Evolutionary conservation across 2,113 vertebrate genomes (phyloP), one percentile per base, ranked within the genome.

Genomic region (Chaetorhynchus papuensis): DNA sequence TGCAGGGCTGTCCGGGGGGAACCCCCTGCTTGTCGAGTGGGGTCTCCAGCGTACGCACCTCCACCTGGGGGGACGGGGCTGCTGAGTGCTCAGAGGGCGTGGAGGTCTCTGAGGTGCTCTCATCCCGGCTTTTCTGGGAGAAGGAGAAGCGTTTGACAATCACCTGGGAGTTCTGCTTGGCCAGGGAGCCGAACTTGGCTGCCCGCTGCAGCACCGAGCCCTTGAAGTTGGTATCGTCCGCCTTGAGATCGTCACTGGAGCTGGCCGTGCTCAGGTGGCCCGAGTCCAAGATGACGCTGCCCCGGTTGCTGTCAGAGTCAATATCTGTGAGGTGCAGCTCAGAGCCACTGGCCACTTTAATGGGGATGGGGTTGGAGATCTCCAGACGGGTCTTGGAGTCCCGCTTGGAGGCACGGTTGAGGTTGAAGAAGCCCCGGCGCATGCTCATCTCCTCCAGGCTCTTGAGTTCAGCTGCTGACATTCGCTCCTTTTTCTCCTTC

Each of bases 381-480:
- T 99, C 99, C 97, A 99, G 85, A 83, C 98, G 99, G 11, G 95
- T 94, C 97, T 97, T 99, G 5, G 98, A 97, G 28, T 99, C 99
- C 47, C 98, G 97, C 91, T 99, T 99, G 71, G 99, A 98, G 69
- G 98, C 98, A 26, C 99, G 98, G 94, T 98, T 99, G 83, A 99
- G 98, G 93, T 99, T 96, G 97, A 99, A 99, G 96, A 99, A 99
- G 76, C 99, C 99, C 12, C 99, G 97, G 21, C 99, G 98, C 87
- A 99, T 87, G 63, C 99, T 98, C 97, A 99, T 99, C 98, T 99
- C 99, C 89, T 99, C 99, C 93, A 99, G 95, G 91, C 99, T 99
- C 94, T 98, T 98, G 49, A 99, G 98, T 96, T 99, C 99, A 0
- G 99, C 99, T 0, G 98, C 98, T 0, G 99, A 99, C 99, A 99